A percentile compares a stretch with the other conserved stretches of the same genome.
Evolutionary conservation across 2,113 vertebrate genomes (phyloP).

Genomic region (Sisor rabdophorus): DNA sequence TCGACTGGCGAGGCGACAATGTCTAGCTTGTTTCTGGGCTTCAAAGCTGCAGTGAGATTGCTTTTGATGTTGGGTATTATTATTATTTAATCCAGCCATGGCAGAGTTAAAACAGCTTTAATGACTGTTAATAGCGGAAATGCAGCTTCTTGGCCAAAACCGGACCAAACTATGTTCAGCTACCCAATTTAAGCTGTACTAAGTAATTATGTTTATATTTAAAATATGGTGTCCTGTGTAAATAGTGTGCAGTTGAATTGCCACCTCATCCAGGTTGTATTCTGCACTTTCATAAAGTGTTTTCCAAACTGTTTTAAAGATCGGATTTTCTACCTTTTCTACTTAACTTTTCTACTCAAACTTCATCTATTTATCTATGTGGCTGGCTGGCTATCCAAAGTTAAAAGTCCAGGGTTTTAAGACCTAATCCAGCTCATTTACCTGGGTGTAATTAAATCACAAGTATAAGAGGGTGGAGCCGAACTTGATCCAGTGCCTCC

Average conservation of each 20-base stretch:
- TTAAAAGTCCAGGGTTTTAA: neutral
- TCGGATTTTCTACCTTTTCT: neutral
- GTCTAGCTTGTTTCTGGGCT: neutral
- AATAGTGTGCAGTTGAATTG: neutral
- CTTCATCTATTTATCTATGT: neutral
- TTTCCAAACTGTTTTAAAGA: neutral
- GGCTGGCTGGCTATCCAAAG: too few relatives aligned
- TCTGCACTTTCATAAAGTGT: neutral
- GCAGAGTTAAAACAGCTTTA: neutral
- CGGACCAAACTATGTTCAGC: slow-evolving; percentile 24
- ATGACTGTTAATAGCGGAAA: slow-evolving; percentile 13
- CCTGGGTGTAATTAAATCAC: neutral
- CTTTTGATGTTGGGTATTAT: slow-evolving; percentile 17
- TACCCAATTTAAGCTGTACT: neutral
- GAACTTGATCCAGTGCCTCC: neutral
- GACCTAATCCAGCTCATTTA: neutral
- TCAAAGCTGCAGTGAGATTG: neutral
- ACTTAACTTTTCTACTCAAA: too few relatives aligned
- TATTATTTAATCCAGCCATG: slow-evolving; percentile 22
- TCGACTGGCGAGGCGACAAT: slow-evolving; percentile 7
- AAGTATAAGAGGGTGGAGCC: neutral
- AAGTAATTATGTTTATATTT: neutral
- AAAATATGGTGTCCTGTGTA: neutral
- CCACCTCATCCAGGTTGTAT: neutral
- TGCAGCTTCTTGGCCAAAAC: slow-evolving; percentile 1